phyloP scores from a whole-genome alignment of 2,888 invertebrate species.

The Ectemnius continuus region DNA sequence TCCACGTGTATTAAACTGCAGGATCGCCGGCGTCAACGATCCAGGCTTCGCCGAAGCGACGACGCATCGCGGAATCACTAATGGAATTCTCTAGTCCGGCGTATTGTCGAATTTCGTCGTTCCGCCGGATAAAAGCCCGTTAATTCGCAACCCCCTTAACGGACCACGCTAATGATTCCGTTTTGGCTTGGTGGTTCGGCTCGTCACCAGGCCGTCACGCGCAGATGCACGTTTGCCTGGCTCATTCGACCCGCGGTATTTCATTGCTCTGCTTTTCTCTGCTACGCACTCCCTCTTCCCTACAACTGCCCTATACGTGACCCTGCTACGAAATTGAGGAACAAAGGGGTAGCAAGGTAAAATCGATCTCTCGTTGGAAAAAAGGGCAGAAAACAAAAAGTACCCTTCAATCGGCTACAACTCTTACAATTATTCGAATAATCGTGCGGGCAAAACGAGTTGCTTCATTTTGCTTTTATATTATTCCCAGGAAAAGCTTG shows the following conservation, averaged over 20 bases:
- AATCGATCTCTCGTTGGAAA: no score
- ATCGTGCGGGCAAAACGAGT: no score
- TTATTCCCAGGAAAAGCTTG: no score
- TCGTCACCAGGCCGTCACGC: constrained; percentile 62
- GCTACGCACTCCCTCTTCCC: neutral
- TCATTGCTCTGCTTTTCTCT: constrained; percentile 27
- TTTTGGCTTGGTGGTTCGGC: constrained; percentile 60
- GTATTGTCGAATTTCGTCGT: constrained; percentile 67
- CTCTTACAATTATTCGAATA: no score
- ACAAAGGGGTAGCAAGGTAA: constrained; percentile 3
- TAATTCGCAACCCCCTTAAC: constrained; percentile 69
- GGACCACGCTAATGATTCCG: constrained; percentile 66
- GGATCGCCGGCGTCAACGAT: constrained; percentile 43
- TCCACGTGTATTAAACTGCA: constrained; percentile 60
- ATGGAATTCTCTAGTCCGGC: constrained; percentile 73
- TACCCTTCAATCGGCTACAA: no score
- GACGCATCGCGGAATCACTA: constrained; percentile 68
- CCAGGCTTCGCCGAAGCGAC: constrained; percentile 47
- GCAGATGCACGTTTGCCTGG: constrained; percentile 57
- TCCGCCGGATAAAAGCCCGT: constrained; percentile 67
- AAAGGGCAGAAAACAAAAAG: no score
- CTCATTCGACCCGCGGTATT: constrained; percentile 40
- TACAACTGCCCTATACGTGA: constrained; percentile 20
- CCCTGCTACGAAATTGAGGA: constrained; percentile 23
- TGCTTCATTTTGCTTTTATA: no score